Conservation (phyloP, 2,888 invertebrate species). For the Trissonchulus sp. region DNA sequence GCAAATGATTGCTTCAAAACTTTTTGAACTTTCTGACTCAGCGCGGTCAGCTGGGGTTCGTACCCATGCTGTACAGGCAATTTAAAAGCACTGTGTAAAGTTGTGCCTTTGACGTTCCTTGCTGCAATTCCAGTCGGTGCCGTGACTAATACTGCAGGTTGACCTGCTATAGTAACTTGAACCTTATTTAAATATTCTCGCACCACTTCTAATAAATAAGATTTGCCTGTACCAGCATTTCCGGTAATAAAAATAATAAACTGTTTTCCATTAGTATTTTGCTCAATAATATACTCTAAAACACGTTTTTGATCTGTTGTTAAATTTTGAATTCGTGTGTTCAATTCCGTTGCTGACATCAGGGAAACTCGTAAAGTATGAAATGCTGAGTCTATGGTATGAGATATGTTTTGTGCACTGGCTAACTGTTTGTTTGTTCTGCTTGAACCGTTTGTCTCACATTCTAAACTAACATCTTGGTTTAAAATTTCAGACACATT, state of each 20-base stretch:
- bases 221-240: constrained; percentile 23
- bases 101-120: background rate
- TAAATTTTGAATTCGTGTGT: too few species aligned
- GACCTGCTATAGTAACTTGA: too few species aligned
- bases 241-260: constrained; percentile 7
- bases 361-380: too few species aligned
- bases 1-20: too few species aligned
- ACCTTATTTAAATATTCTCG: background rate
- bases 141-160: background rate
- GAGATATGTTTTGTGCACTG: too few species aligned
- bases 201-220: background rate
- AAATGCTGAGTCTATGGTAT: too few species aligned
- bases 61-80: constrained; percentile 4
- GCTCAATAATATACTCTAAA: background rate
- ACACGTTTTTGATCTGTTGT: constrained; percentile 16
- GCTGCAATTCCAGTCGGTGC: constrained; percentile 14
- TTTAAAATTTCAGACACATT: too few species aligned
- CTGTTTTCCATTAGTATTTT: background rate
- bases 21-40: background rate
- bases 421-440: too few species aligned
- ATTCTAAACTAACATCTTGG: too few species aligned
- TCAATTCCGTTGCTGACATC: too few species aligned
- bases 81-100: background rate
- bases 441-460: too few species aligned
- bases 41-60: background rate